Evolutionary conservation across 2,888 invertebrate genomes (phyloP), one percentile per base, ranked within the genome.

Genomic region (Tortrix viridana): DNA sequence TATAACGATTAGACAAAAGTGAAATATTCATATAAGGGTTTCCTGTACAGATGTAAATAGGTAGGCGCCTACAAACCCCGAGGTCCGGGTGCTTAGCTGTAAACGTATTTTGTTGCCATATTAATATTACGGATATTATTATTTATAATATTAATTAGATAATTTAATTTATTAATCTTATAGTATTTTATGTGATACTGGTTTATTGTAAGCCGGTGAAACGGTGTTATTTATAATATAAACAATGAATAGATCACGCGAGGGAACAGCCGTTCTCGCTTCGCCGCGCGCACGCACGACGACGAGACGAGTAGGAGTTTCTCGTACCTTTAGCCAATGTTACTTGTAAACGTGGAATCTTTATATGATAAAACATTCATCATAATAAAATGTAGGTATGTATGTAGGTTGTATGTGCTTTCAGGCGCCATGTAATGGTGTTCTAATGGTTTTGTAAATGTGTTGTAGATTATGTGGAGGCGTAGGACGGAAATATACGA

Each of bases 61-160:
- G 79, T 83, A 32, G 32, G 76, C n/a, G n/a, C 41, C 41, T 41
- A 41, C 5, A 84, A 84, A 79, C 80, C 87, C 88, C 88, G 84
- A 81, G 82, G 80, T 84, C 77, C 87, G 89, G 89, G 89, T 89
- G 89, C 88, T 88, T 90, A 89, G 90, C 82, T 86, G 85, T 85
- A 85, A 86, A 88, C 86, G 83, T 88, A 85, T 90, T 90, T 88
- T 86, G 91, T 92, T 92, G 92, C 92, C 92, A 92, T 92, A 92
- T 90, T 91, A 91, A 88, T 85, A 80, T 87, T 89, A 89, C 86
- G 86, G 78, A 85, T 88, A 88, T 85, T 82, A 86, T 89, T 88
- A 90, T 90, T 88, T 91, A 89, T 90, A 85, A 84, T 82, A 82
- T 81, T 82, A 80, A 76, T 82, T 89, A 88, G 88, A 85, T 80